Base-by-base conservation (phyloP, 2,113 vertebrate genomes). In the Psammodynastes pulverulentus region DNA sequence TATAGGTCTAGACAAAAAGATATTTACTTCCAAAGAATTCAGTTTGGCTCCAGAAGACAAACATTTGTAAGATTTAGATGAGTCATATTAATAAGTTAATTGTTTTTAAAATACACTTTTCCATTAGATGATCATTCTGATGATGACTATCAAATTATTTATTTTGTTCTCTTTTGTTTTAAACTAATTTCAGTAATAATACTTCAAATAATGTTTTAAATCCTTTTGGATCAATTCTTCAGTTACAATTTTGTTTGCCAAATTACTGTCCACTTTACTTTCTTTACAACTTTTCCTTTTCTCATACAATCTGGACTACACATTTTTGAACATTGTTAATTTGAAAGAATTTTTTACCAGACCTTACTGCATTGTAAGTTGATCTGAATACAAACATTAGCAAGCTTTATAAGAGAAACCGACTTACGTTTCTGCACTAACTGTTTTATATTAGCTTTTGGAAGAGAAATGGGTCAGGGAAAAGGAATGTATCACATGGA, bases 121-220 rank as follows among this genome's bases (percentile, higher is more conserved):
- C 91, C 85, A 84, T 43, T 94, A 95, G 90, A 24, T 91, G 90
- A 94, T 91, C 86, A 10, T n/a, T 94, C 95, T 96, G 93, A 91
- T 95, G 92, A 94, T 93, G 84, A 13, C 39, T 43, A 67, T 95
- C 90, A 95, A 86, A 94, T 96, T 94, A 93, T 93, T 94, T 10
- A 85, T 67, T 91, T 93, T 91, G 88, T 86, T 9, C 2, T 24
- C 10, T 23, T 45, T 43, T 89, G 39, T 54, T 43, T 79, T 43
- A 79, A 79, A 79, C 17, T 43, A 43, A 79, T 79, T 79, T 39
- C 72, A 79, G 34, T 79, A 79, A 79, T 79, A 79, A 79, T 79
- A 39, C 7, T 39, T 79, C 34, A 79, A 79, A 79, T 79, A 84
- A 79, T 90, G 23, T 23, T 29, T 84, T 10, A 51, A 79, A 19